Evolutionary conservation across 1,140 invertebrate species (phyloP).

Genomic region (Lucilia sericata): DNA sequence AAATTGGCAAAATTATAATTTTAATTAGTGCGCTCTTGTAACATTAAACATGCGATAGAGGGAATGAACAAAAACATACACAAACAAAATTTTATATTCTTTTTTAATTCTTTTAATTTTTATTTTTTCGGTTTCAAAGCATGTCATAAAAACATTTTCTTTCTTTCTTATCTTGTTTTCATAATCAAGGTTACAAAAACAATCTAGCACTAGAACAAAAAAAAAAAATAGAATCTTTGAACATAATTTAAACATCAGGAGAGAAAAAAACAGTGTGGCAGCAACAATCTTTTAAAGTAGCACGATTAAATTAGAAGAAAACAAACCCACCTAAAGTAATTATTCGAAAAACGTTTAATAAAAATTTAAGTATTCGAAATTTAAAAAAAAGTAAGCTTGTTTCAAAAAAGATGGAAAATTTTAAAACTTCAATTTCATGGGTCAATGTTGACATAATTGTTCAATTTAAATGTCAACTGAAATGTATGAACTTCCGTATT

Average conservation of each 20-base stretch:
- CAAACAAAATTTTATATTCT: background rate
- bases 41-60: background rate
- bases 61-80: background rate
- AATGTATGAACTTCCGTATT: background rate
- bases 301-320: background rate
- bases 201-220: background rate
- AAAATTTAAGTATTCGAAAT: background rate
- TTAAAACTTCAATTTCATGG: background rate
- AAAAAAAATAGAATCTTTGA: background rate
- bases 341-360: background rate
- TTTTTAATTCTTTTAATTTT: too few species aligned
- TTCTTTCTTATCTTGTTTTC: background rate
- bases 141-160: background rate
- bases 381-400: background rate
- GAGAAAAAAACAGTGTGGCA: too few species aligned
- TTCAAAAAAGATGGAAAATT: background rate
- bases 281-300: too few species aligned
- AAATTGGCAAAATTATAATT: slow-evolving; percentile 40
- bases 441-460: background rate
- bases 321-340: background rate
- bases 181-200: slow-evolving; percentile 25
- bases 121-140: slow-evolving; percentile 2
- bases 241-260: background rate
- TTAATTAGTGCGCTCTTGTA: slow-evolving; percentile 36
- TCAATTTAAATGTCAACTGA: background rate